A percentile compares a stretch with the other conserved stretches of the same genome.
Conservation (phyloP, 2,113 vertebrate species). For the Centropus bengalensis region DNA sequence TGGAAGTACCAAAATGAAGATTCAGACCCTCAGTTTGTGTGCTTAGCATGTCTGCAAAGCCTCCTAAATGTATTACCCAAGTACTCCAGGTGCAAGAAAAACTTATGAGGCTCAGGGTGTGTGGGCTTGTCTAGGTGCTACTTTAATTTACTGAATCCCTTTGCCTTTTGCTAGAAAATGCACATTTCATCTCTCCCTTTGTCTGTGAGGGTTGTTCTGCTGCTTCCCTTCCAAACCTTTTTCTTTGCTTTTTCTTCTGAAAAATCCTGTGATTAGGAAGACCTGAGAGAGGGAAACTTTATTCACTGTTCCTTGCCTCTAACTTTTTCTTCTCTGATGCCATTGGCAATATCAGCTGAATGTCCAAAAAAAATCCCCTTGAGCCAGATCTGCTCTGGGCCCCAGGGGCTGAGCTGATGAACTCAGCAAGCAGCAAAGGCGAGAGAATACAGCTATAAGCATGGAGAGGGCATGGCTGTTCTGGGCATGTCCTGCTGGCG, state of each 20-base stretch:
- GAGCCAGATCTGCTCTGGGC: neutral
- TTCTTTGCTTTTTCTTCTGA: neutral
- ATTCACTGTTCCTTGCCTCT: neutral
- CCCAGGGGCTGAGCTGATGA: neutral
- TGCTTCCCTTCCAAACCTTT: neutral
- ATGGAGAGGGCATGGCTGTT: neutral
- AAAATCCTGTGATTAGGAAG: neutral
- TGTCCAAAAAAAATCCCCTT: neutral
- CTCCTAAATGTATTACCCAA: neutral
- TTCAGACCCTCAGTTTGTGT: neutral
- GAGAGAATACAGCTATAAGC: neutral
- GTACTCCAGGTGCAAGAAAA: neutral
- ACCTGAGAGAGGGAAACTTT: neutral
- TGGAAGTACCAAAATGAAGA: neutral
- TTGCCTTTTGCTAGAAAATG: neutral
- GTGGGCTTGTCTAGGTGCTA: neutral
- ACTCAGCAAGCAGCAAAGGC: neutral
- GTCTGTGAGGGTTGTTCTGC: neutral
- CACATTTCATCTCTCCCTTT: neutral
- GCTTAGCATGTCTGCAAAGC: neutral
- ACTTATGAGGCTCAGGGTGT: neutral
- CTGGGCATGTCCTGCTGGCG: neutral
- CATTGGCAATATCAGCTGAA: neutral
- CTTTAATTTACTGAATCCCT: neutral
- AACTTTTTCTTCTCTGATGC: neutral